A percentile compares a stretch with the other conserved stretches of the same genome.
Conservation (phyloP, 1,140 invertebrate species). For the Asobara japonica region DNA sequence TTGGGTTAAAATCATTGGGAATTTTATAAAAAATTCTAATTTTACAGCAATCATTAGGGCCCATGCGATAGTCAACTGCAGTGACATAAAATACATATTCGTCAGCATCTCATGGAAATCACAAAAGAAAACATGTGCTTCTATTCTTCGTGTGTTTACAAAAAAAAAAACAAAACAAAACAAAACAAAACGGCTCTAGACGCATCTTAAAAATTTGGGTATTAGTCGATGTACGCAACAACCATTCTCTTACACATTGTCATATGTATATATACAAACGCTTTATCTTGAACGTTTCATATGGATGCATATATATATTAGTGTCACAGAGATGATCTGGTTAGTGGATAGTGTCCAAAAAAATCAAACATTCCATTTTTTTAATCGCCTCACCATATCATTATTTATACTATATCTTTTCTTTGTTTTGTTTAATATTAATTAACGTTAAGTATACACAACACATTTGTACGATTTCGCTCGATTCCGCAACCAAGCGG, state of each 20-base stretch:
- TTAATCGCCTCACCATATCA: neutral
- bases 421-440: slow-evolving; percentile 51
- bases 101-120: slow-evolving; percentile 4
- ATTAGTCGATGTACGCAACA: neutral
- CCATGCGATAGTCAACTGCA: neutral
- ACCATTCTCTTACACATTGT: neutral
- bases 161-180: too few relatives aligned
- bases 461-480: slow-evolving; percentile 66
- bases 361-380: neutral
- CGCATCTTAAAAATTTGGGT: neutral
- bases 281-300: too few relatives aligned
- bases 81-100: slow-evolving; percentile 11
- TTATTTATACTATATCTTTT: slow-evolving; percentile 5
- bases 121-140: neutral
- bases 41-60: neutral
- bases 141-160: neutral
- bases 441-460: slow-evolving; percentile 66
- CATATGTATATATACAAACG: neutral
- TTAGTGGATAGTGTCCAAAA: neutral
- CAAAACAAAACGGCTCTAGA: neutral
- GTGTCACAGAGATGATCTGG: slow-evolving; percentile 11
- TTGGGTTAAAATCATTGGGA: neutral
- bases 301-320: slow-evolving; percentile 1
- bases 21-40: neutral
- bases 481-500: slow-evolving; percentile 51